Percentiles rank a stretch among this genome's conserved stretches.
Conservation (phyloP, 2,113 vertebrate species). For the Todiramphus chloris region DNA sequence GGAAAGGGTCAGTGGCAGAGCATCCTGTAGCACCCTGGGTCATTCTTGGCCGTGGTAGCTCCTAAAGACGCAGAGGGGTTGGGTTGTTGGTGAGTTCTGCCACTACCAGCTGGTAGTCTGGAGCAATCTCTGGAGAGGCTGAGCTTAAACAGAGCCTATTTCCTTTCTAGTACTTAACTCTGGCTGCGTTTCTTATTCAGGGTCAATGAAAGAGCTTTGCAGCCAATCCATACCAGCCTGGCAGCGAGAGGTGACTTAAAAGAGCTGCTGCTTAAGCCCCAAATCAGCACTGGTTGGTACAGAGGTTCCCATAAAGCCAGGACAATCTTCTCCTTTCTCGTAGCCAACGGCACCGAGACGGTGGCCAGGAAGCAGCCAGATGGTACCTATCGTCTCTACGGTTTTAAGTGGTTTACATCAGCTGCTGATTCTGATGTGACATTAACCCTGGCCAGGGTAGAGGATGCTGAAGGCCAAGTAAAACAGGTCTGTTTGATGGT, state of each 20-base stretch:
- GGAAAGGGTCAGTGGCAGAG: not conserved
- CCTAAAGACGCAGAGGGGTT: not conserved
- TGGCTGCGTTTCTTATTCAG: not conserved
- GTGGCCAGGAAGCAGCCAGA: constrained; percentile 80
- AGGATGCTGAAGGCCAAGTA: constrained; percentile 71
- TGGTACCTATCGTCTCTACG: constrained; percentile 79
- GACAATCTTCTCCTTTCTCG: not conserved
- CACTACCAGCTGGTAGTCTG: not conserved
- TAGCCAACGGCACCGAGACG: constrained; percentile 82
- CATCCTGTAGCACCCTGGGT: not conserved
- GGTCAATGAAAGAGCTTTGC: not conserved
- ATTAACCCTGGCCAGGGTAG: constrained; percentile 82
- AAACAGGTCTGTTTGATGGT: constrained; percentile 43
- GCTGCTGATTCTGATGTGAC: constrained; percentile 86
- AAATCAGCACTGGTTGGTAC: not conserved
- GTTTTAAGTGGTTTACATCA: constrained; percentile 90
- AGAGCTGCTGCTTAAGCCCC: not conserved
- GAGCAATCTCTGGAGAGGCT: not conserved
- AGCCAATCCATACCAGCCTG: not conserved
- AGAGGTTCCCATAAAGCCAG: not conserved
- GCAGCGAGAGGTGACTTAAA: not conserved
- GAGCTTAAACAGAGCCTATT: not conserved
- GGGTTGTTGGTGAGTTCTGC: not conserved
- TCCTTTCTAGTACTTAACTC: not conserved
- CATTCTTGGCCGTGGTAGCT: not conserved